phyloP scores from a whole-genome alignment of 2,113 vertebrate species.

The Platysteira castanea region DNA sequence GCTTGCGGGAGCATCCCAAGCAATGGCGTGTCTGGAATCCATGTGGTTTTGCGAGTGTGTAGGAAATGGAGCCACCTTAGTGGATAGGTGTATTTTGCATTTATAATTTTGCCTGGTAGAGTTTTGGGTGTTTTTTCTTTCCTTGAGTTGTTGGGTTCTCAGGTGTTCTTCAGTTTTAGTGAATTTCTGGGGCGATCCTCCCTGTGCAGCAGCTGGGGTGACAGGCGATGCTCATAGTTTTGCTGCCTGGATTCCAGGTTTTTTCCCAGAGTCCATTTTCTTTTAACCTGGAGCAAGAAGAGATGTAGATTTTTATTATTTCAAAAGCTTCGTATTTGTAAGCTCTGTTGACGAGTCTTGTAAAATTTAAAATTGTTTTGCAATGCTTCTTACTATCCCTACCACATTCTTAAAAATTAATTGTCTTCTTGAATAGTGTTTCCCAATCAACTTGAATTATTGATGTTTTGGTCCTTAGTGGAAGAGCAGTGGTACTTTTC shows the following conservation, averaged over 20 bases:
- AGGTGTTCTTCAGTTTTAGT: neutral
- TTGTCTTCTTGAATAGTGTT: conserved; percentile 78
- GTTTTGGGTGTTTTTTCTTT: neutral
- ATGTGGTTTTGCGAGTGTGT: fast-evolving
- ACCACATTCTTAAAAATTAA: conserved; percentile 79
- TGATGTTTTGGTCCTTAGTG: conserved; percentile 72
- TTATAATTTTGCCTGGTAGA: neutral
- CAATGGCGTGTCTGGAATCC: fast-evolving
- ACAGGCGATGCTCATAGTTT: fast-evolving
- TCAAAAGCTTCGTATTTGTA: neutral
- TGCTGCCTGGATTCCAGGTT: neutral
- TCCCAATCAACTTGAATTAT: conserved; percentile 81
- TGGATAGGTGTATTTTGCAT: neutral
- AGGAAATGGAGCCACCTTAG: neutral
- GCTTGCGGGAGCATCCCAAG: fast-evolving
- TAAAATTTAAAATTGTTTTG: conserved; percentile 64
- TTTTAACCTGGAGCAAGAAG: neutral
- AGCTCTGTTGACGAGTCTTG: neutral
- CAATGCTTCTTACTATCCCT: conserved; percentile 46
- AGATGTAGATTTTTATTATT: neutral
- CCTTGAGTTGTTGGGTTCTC: fast-evolving
- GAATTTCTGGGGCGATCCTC: neutral
- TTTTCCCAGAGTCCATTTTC: neutral
- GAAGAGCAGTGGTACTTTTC: conserved; percentile 60
- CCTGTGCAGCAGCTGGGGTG: fast-evolving